A percentile compares a stretch with the other conserved stretches of the same genome.
These are phyloP conservation scores for Polypedilum vanderplanki DNA, from an alignment of 1,140 invertebrate genomes.

Conservation along the genomic window DNA sequence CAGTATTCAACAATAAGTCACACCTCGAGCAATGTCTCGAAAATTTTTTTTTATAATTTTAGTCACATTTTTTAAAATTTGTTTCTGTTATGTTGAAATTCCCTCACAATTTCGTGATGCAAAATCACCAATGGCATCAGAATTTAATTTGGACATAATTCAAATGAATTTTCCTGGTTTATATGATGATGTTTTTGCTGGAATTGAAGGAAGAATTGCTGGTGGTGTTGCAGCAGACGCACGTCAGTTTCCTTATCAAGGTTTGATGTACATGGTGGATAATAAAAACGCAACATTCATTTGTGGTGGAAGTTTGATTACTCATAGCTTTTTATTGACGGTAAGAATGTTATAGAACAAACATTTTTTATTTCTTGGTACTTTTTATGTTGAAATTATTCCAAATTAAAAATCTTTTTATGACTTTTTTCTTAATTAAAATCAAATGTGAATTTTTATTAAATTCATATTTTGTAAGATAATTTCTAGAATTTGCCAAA, in stretches of 20 bases:
- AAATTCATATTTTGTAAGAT: too few relatives aligned
- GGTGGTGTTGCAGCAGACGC: neutral
- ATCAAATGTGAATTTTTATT: too few relatives aligned
- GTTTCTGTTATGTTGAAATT: neutral
- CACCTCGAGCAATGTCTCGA: too few relatives aligned
- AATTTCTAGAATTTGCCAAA: too few relatives aligned
- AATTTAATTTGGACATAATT: neutral
- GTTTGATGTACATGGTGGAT: neutral
- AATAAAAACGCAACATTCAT: neutral
- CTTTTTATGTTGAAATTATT: too few relatives aligned
- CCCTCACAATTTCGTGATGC: neutral
- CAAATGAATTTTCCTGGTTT: neutral
- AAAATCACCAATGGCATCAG: conserved; percentile 8
- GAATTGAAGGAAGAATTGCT: conserved; percentile 2
- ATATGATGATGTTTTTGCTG: neutral
- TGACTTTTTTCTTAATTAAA: too few relatives aligned
- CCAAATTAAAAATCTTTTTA: too few relatives aligned
- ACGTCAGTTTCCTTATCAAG: neutral
- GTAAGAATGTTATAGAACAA: too few relatives aligned
- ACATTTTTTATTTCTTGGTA: too few relatives aligned
- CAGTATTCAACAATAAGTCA: too few relatives aligned
- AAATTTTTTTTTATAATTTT: too few relatives aligned
- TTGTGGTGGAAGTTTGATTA: conserved; percentile 25
- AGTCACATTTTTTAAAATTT: too few relatives aligned
- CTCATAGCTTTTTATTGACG: conserved; percentile 32